Evolutionary conservation across 2,797 vertebrate genomes (phyloP).

Genomic region (Silurus aristotelis): DNA sequence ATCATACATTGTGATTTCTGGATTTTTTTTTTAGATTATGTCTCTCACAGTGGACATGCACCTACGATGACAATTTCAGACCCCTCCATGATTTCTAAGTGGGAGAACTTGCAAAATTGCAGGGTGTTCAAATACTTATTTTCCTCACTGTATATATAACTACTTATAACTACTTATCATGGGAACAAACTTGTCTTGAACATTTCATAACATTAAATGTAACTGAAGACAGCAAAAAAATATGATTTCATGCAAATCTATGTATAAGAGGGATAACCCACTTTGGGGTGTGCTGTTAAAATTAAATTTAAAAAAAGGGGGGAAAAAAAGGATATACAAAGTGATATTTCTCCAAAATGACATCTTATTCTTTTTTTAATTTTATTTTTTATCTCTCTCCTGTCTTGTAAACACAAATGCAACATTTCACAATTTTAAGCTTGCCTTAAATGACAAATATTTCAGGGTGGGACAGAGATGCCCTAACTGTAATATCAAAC

Average conservation of each 20-base stretch:
- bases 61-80: no score
- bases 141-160: no score
- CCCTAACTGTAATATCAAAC: not conserved
- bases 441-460: constrained; percentile 1
- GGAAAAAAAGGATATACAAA: no score
- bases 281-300: not conserved
- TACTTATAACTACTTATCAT: no score
- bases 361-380: no score
- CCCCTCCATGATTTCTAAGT: no score
- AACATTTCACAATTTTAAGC: not conserved
- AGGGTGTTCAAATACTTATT: no score
- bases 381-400: not conserved
- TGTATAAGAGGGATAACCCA: not conserved
- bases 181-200: not conserved
- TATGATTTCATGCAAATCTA: not conserved
- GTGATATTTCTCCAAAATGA: no score
- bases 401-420: not conserved
- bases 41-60: no score
- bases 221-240: not conserved
- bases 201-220: not conserved
- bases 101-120: no score
- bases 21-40: no score
- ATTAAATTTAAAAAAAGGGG: not conserved
- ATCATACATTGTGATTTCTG: no score
- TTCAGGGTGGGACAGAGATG: not conserved